Evolutionary conservation across 2,888 invertebrate genomes (phyloP).

Genomic region (Drosophila colorata): DNA sequence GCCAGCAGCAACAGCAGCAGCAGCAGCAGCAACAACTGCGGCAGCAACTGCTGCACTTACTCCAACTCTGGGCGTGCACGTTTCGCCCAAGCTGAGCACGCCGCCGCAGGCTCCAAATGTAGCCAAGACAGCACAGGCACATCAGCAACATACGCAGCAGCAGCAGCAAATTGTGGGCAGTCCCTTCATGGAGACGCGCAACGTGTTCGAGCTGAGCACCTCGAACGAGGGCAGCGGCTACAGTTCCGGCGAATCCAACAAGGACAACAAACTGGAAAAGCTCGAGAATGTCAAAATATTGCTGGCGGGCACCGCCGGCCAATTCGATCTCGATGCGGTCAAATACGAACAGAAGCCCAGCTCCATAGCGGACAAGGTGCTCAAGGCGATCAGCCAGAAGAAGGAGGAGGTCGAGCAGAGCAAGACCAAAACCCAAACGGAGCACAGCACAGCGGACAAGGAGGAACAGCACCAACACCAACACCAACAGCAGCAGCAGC

Average conservation of each 20-base stretch:
- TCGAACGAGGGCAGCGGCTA: slow-evolving; percentile 80
- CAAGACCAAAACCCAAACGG: slow-evolving; percentile 83
- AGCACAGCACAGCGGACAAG: slow-evolving; percentile 56
- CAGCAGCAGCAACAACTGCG: slow-evolving; percentile 18
- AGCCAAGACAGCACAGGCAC: slow-evolving; percentile 32
- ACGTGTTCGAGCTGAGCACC: slow-evolving; percentile 83
- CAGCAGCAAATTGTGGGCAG: slow-evolving; percentile 73
- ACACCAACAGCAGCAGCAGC: neutral
- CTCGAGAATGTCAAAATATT: slow-evolving; percentile 84
- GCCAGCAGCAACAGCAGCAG: slow-evolving; percentile 4
- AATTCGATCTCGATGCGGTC: slow-evolving; percentile 83
- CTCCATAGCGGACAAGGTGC: slow-evolving; percentile 88
- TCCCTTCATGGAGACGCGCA: slow-evolving; percentile 84
- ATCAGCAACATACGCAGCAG: slow-evolving; percentile 5
- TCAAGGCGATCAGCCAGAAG: slow-evolving; percentile 87
- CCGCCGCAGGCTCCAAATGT: slow-evolving; percentile 53
- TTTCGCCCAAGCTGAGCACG: slow-evolving; percentile 62
- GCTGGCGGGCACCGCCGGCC: slow-evolving; percentile 79
- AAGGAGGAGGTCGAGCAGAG: slow-evolving; percentile 86
- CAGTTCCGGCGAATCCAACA: slow-evolving; percentile 74
- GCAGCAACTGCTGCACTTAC: slow-evolving; percentile 14
- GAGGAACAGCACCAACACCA: slow-evolving; percentile 59
- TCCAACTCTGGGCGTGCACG: slow-evolving; percentile 21
- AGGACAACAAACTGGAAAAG: slow-evolving; percentile 83
- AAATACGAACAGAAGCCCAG: slow-evolving; percentile 85